A percentile compares a stretch with the other conserved stretches of the same genome.
Conservation (phyloP, 1,140 invertebrate species). For the Pentalonia nigronervosa region DNA sequence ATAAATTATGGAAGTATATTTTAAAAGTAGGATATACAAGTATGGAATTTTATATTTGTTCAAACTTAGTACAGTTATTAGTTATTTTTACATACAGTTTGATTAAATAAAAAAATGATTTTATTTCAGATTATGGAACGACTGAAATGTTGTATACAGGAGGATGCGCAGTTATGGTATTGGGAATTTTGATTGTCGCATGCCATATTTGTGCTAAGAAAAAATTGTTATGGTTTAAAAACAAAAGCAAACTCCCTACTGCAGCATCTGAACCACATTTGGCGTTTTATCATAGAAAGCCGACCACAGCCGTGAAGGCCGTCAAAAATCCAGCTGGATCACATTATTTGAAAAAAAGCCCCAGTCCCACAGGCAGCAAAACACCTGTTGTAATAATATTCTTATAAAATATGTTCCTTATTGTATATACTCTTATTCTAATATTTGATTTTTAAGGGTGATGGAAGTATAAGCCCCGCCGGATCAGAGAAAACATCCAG, state of each 20-base stretch:
- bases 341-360: constrained; percentile 55
- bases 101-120: not conserved
- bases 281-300: constrained; percentile 51
- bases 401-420: not conserved
- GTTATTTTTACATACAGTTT: not conserved
- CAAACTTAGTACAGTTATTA: not conserved
- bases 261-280: constrained; percentile 52
- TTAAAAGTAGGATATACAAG: not conserved
- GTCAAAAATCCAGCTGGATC: constrained; percentile 39
- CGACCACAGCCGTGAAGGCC: constrained; percentile 39
- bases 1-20: too few relatives aligned
- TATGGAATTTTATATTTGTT: not conserved
- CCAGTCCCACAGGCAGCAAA: constrained; percentile 49
- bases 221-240: constrained; percentile 46
- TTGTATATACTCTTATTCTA: not conserved
- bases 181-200: not conserved
- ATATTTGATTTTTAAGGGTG: constrained; percentile 44
- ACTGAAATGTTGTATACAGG: not conserved
- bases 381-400: constrained; percentile 44
- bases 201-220: constrained; percentile 33
- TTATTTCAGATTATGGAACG: constrained; percentile 45
- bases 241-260: constrained; percentile 47
- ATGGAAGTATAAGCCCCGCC: constrained; percentile 38
- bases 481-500: constrained; percentile 51
- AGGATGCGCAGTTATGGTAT: not conserved